Conservation (phyloP, 2,888 invertebrate species). For the Drepana falcataria region DNA sequence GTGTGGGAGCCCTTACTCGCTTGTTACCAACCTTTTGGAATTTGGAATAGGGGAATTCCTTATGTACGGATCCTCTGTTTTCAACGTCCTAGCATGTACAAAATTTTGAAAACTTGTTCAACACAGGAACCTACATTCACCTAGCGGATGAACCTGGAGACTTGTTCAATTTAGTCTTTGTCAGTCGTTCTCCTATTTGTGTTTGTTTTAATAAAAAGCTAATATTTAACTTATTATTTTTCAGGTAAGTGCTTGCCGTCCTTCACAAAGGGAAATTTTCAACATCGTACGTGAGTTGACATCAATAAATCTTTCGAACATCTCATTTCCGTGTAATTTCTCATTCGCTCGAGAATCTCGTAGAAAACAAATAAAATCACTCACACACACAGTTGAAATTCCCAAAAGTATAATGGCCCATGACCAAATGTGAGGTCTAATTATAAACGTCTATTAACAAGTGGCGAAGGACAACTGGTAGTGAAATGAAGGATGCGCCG, state of each 20-base stretch:
- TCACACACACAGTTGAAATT: slow-evolving; percentile 11
- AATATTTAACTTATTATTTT: slow-evolving; percentile 13
- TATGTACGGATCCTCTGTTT: too few relatives aligned
- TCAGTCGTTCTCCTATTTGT: not conserved
- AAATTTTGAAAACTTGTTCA: too few relatives aligned
- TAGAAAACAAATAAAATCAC: slow-evolving; percentile 1
- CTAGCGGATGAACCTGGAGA: too few relatives aligned
- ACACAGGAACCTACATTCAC: too few relatives aligned
- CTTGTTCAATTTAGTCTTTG: not conserved
- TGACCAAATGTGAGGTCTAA: slow-evolving; percentile 40
- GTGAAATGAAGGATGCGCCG: slow-evolving; percentile 39
- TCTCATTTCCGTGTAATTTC: not conserved
- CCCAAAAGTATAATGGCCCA: slow-evolving; percentile 21
- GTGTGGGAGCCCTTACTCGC: too few relatives aligned
- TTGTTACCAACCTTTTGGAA: too few relatives aligned
- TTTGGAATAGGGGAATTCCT: too few relatives aligned
- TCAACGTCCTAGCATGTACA: too few relatives aligned
- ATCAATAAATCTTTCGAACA: not conserved
- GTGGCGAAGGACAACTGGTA: slow-evolving; percentile 38
- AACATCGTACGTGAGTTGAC: not conserved
- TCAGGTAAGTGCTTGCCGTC: slow-evolving; percentile 23
- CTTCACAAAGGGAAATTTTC: not conserved
- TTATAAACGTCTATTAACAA: slow-evolving; percentile 49
- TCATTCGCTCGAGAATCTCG: slow-evolving; percentile 1
- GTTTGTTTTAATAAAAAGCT: not conserved